Evolutionary conservation across 1,140 invertebrate species (phyloP).

Genomic region (Carposina sasakii): DNA sequence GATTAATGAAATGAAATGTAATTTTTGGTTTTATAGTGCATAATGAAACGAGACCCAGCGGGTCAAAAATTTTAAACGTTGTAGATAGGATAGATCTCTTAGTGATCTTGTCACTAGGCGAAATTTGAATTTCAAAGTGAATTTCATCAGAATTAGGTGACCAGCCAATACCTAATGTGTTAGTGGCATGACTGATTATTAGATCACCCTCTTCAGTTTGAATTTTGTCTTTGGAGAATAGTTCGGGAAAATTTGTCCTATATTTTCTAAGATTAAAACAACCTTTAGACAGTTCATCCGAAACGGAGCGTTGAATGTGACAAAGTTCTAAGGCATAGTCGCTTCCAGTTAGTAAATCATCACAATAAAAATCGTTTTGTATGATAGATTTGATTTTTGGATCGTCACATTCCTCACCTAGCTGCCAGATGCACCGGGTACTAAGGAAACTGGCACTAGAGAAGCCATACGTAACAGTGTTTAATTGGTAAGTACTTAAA

Average conservation of each 20-base stretch:
- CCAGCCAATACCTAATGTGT: constrained; percentile 6
- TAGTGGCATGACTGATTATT: constrained; percentile 15
- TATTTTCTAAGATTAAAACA: not conserved
- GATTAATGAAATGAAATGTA: constrained; percentile 2
- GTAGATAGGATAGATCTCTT: constrained; percentile 28
- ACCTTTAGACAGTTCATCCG: not conserved
- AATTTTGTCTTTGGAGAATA: constrained; percentile 17
- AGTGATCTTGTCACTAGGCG: too few relatives aligned
- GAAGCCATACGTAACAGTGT: constrained; percentile 19
- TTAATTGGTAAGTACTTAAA: constrained; percentile 20
- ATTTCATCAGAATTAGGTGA: not conserved
- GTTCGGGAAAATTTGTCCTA: constrained; percentile 3
- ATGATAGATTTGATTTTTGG: constrained; percentile 28
- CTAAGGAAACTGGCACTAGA: constrained; percentile 30
- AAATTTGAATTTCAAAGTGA: constrained; percentile 9
- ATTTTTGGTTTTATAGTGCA: constrained; percentile 46
- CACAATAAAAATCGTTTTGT: constrained; percentile 51
- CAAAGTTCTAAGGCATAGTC: constrained; percentile 10
- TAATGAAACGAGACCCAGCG: constrained; percentile 48
- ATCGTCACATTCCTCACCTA: constrained; percentile 19
- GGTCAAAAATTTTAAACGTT: constrained; percentile 47
- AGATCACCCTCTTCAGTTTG: not conserved
- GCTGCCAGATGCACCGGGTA: constrained; percentile 21
- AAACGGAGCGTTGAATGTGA: constrained; percentile 1
- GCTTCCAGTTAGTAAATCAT: constrained; percentile 43